These are phyloP conservation scores for Philereme transversata DNA, from an alignment of 2,888 invertebrate genomes.

Conservation along the genomic window DNA sequence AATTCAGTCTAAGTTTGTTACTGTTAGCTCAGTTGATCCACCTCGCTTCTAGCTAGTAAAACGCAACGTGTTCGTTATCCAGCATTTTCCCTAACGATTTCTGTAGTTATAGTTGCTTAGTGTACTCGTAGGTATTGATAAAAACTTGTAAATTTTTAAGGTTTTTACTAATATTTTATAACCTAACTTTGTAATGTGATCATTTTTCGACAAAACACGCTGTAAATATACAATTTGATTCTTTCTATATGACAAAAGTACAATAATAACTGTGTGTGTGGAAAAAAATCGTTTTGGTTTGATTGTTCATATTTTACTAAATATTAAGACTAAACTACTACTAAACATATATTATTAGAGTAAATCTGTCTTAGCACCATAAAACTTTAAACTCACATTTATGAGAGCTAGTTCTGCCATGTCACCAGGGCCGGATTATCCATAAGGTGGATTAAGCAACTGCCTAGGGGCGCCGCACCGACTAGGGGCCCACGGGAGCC, in stretches of 20 bases:
- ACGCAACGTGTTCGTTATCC: neutral
- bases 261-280: neutral
- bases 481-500: no score
- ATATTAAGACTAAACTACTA: no score
- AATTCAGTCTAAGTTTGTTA: neutral
- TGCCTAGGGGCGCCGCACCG: no score
- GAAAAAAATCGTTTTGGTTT: neutral
- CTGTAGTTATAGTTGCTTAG: neutral
- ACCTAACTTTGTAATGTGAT: conserved; percentile 6
- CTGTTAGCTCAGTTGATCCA: conserved; percentile 9
- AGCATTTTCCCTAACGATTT: conserved; percentile 1
- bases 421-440: no score
- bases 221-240: conserved; percentile 9
- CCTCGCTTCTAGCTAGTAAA: conserved; percentile 10
- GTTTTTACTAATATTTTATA: conserved; percentile 15
- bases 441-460: no score
- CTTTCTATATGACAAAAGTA: neutral
- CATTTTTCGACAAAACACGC: neutral
- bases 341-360: no score
- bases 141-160: conserved; percentile 9
- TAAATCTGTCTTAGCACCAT: no score
- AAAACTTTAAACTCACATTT: no score
- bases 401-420: no score
- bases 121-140: neutral
- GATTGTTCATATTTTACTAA: neutral